Conservation (phyloP, 2,113 vertebrate species). For the cattle (Bos taurus) region ARS-UCD2.0 NC_037333.1:115060001-115060500, state of each 20-base stretch:
- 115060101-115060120: neutral
- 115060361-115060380: neutral
- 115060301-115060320: fast-evolving
- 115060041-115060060: too few relatives aligned
- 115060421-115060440: fast-evolving
- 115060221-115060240: fast-evolving
- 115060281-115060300: fast-evolving
- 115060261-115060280: fast-evolving
- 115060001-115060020: neutral
- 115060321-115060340: neutral
- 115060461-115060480: fast-evolving
- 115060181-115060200: fast-evolving
- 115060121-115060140: neutral
- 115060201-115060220: neutral
- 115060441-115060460: fast-evolving
- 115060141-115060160: neutral
- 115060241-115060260: too few relatives aligned
- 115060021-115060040: fast-evolving
- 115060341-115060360: fast-evolving
- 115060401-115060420: neutral
- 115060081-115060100: neutral
- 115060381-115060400: neutral
- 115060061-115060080: neutral
- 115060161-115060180: neutral
- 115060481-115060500: neutral